Conservation (phyloP, 30 jellyfish, hydroid and myxozoan genomes). For the Morbakka virulenta region DNA sequence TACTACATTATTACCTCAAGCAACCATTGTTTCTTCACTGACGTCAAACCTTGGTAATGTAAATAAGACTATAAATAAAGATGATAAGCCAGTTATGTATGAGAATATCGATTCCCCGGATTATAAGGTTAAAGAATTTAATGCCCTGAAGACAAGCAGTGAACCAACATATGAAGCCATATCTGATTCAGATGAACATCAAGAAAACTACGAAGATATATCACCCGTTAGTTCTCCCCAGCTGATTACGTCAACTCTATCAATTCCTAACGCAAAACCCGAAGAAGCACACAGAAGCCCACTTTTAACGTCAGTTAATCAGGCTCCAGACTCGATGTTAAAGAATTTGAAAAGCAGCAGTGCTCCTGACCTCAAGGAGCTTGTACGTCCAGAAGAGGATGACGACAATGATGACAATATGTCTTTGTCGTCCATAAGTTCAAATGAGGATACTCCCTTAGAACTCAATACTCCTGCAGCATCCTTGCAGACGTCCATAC, state of each 20-base stretch:
- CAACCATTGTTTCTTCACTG: background rate
- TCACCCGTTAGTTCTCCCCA: conserved; percentile 73
- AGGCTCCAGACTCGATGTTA: background rate
- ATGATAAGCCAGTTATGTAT: background rate
- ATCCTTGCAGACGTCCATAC: conserved; percentile 6
- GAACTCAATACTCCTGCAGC: conserved; percentile 79
- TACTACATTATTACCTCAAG: background rate
- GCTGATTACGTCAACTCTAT: background rate
- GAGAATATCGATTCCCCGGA: background rate
- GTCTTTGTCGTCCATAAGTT: conserved; percentile 97
- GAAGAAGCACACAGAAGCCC: background rate
- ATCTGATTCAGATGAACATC: conserved; percentile 76
- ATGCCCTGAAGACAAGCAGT: background rate
- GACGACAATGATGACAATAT: conserved; percentile 93
- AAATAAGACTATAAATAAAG: too few species aligned
- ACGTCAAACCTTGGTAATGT: background rate
- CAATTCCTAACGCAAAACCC: background rate
- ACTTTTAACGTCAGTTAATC: background rate
- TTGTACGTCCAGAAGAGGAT: background rate
- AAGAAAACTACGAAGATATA: conserved; percentile 52
- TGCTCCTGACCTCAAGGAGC: background rate
- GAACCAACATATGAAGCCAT: conserved; percentile 69
- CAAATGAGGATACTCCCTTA: conserved; percentile 78
- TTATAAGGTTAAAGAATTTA: background rate
- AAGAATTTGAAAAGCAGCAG: too few species aligned